phyloP scores from a whole-genome alignment of 2,113 vertebrate genomes.

The Ammodytes marinus region DNA sequence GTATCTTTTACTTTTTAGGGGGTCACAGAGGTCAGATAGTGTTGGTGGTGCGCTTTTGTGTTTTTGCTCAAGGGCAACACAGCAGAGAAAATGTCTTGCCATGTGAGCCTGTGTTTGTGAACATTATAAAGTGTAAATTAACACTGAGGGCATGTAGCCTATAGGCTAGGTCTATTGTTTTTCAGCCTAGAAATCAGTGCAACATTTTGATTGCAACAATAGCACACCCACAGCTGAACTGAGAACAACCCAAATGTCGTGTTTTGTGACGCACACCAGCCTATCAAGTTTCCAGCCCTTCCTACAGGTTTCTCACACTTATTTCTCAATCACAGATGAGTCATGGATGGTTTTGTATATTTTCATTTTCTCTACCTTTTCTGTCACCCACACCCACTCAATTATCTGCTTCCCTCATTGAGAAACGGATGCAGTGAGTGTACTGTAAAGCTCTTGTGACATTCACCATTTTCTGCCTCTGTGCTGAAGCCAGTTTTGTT shows the following conservation, averaged over 20 bases:
- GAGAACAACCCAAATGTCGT: conserved; percentile 33
- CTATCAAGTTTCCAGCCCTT: conserved; percentile 56
- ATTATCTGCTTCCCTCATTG: conserved; percentile 10
- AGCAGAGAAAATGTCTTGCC: conserved; percentile 6
- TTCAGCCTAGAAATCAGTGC: background rate
- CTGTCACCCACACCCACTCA: conserved; percentile 37
- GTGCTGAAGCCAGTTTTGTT: background rate
- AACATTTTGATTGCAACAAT: conserved; percentile 1
- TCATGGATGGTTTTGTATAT: conserved; percentile 61
- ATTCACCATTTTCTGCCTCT: background rate
- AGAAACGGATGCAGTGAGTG: conserved; percentile 28
- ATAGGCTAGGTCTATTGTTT: no score
- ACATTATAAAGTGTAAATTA: background rate
- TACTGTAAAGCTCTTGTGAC: conserved; percentile 3
- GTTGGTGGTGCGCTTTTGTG: background rate
- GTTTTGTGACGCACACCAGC: conserved; percentile 49
- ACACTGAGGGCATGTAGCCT: background rate
- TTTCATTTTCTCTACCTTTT: conserved; percentile 4
- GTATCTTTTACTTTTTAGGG: background rate
- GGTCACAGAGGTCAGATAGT: background rate
- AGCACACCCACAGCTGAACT: conserved; percentile 34
- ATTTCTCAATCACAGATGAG: conserved; percentile 61
- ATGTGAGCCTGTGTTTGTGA: background rate
- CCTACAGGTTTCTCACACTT: conserved; percentile 13
- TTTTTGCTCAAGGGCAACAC: conserved; percentile 22